Percentiles rank a stretch among this genome's conserved stretches.
phyloP scores from a whole-genome alignment of 2,797 vertebrate species.

The Paedocypris micromegethes region DNA sequence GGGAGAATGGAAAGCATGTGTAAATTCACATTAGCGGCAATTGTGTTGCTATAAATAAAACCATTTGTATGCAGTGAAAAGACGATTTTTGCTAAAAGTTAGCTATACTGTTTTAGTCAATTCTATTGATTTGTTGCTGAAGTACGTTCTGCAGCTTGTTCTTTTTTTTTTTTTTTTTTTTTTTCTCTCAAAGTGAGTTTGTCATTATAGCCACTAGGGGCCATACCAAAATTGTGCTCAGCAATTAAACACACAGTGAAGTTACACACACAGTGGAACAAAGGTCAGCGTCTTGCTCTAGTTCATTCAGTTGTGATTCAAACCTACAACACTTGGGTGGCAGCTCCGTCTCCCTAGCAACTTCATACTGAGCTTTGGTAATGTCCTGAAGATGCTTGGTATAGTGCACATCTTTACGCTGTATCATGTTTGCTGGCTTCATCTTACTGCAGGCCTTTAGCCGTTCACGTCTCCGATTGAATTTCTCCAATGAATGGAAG shows the following conservation, averaged over 20 bases:
- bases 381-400: background rate
- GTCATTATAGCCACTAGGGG: too few species aligned
- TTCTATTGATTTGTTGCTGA: too few species aligned
- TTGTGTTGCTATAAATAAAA: too few species aligned
- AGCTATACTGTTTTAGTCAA: background rate
- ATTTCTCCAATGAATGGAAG: constrained; percentile 17
- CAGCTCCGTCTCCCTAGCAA: background rate
- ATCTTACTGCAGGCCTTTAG: constrained; percentile 14
- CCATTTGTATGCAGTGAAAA: background rate
- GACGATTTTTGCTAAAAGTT: background rate
- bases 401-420: constrained; percentile 2
- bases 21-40: too few species aligned
- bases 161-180: too few species aligned
- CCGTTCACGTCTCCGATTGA: background rate
- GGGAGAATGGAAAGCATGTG: too few species aligned
- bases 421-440: constrained; percentile 1
- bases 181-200: too few species aligned
- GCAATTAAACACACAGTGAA: too few species aligned
- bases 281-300: background rate
- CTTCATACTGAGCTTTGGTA: background rate
- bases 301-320: background rate
- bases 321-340: background rate
- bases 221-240: too few species aligned
- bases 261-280: too few species aligned
- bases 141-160: too few species aligned